A percentile compares a stretch with the other conserved stretches of the same genome.
These are phyloP conservation scores for Drosophila phalerata DNA, from an alignment of 2,888 invertebrate genomes.

Conservation along the genomic window DNA sequence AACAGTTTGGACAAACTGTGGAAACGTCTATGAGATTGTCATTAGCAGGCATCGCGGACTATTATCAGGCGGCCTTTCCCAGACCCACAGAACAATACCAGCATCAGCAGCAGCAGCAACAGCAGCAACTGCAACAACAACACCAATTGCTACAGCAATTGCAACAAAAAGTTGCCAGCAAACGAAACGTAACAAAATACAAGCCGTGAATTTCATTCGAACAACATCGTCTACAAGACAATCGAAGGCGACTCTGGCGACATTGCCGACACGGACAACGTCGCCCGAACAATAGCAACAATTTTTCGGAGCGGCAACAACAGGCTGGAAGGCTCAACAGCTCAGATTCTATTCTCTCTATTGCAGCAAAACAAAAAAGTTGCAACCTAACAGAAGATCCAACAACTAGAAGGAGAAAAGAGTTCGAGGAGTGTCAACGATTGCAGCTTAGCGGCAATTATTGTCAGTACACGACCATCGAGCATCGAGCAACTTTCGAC, in stretches of 20 bases:
- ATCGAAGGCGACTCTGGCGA: slow-evolving; percentile 81
- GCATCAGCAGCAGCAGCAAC: slow-evolving; percentile 36
- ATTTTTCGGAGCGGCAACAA: slow-evolving; percentile 55
- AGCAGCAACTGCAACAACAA: slow-evolving; percentile 38
- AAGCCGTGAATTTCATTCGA: slow-evolving; percentile 85
- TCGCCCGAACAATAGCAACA: slow-evolving; percentile 66
- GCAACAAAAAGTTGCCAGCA: slow-evolving; percentile 59
- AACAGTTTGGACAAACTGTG: slow-evolving; percentile 85
- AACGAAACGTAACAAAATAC: slow-evolving; percentile 78
- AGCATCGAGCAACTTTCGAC: slow-evolving; percentile 36
- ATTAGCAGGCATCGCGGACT: slow-evolving; percentile 66
- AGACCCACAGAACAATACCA: slow-evolving; percentile 54
- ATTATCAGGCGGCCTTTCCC: slow-evolving; percentile 59
- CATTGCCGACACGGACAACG: slow-evolving; percentile 67
- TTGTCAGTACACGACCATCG: slow-evolving; percentile 69
- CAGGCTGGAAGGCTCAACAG: slow-evolving; percentile 23
- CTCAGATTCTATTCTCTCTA: slow-evolving; percentile 44
- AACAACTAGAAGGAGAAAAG: background rate
- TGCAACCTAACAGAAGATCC: slow-evolving; percentile 16
- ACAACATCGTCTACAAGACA: slow-evolving; percentile 85
- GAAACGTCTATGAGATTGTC: slow-evolving; percentile 79
- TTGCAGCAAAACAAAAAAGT: slow-evolving; percentile 52
- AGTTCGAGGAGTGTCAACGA: slow-evolving; percentile 17
- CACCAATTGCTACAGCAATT: slow-evolving; percentile 42
- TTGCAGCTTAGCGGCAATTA: slow-evolving; percentile 72